Conservation (phyloP, 1,140 invertebrate genomes). For the roundworm (Caenorhabditis elegans) region DNA sequence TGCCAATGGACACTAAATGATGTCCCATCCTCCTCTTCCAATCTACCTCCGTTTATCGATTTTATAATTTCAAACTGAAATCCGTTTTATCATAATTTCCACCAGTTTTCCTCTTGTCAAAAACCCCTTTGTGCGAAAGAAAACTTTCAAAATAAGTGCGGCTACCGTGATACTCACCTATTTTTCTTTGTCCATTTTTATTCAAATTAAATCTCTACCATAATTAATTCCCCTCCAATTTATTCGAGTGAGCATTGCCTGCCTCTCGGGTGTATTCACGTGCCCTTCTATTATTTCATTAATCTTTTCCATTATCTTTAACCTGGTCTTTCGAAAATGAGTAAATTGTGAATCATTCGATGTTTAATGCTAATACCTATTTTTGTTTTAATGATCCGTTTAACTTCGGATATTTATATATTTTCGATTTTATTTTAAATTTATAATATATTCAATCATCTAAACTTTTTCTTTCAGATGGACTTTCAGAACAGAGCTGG, state of each 20-base stretch:
- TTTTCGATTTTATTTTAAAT: not conserved
- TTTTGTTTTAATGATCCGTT: not conserved
- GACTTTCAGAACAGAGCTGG: constrained; percentile 96
- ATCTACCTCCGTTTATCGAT: not conserved
- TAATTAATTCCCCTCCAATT: too few species aligned
- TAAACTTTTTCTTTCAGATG: constrained; percentile 71
- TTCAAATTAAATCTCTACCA: too few species aligned
- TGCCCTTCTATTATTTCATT: not conserved
- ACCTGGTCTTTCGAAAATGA: not conserved
- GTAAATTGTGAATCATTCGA: not conserved
- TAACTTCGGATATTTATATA: too few species aligned
- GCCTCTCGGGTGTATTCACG: too few species aligned
- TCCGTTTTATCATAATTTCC: not conserved
- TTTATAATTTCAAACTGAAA: not conserved
- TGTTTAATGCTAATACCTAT: not conserved
- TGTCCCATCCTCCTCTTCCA: not conserved
- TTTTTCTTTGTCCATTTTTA: not conserved
- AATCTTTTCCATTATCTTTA: not conserved
- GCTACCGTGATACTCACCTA: constrained; percentile 7
- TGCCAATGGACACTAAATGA: not conserved
- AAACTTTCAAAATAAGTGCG: not conserved
- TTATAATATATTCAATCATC: not conserved
- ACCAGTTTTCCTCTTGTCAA: not conserved
- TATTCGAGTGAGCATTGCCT: too few species aligned
- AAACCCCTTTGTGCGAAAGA: not conserved